Conservation (phyloP, 2,888 invertebrate species). For the Sarcophaga caerulescens region DNA sequence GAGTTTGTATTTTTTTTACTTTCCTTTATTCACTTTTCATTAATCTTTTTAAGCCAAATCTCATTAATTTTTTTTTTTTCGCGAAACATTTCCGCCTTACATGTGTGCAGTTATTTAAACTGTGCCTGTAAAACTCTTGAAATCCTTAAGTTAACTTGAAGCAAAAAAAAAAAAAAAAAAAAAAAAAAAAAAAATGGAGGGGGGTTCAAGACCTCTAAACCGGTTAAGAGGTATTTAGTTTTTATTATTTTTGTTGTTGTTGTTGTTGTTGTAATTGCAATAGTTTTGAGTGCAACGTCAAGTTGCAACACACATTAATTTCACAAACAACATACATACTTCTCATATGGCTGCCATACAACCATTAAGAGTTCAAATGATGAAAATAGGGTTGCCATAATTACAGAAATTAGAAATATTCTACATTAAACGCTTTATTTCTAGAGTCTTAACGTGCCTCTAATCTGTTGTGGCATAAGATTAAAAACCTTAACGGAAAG, state of each 20-base stretch:
- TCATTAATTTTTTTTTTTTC: conserved; percentile 53
- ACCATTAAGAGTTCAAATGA: neutral
- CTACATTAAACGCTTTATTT: neutral
- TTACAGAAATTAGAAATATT: neutral
- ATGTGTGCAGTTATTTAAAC: conserved; percentile 18
- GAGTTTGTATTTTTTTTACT: conserved; percentile 41
- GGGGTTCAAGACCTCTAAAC: conserved; percentile 70
- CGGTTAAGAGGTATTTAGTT: neutral
- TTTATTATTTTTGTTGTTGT: neutral
- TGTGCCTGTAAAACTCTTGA: conserved; percentile 11
- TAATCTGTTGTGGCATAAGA: too few relatives aligned
- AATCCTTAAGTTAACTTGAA: conserved; percentile 54
- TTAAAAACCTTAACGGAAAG: too few relatives aligned
- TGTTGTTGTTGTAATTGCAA: neutral
- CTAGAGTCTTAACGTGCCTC: too few relatives aligned
- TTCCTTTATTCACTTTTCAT: neutral
- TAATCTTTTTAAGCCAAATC: neutral
- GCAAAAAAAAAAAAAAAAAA: too few relatives aligned
- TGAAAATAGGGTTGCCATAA: neutral
- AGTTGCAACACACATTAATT: conserved; percentile 51
- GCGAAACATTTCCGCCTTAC: conserved; percentile 63
- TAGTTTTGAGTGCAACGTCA: conserved; percentile 53
- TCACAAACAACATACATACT: too few relatives aligned
- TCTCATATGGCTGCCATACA: neutral
- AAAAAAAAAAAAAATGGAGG: neutral